These are phyloP conservation scores for Euura lappo DNA, from an alignment of 1,140 invertebrate genomes.

Conservation along the genomic window DNA sequence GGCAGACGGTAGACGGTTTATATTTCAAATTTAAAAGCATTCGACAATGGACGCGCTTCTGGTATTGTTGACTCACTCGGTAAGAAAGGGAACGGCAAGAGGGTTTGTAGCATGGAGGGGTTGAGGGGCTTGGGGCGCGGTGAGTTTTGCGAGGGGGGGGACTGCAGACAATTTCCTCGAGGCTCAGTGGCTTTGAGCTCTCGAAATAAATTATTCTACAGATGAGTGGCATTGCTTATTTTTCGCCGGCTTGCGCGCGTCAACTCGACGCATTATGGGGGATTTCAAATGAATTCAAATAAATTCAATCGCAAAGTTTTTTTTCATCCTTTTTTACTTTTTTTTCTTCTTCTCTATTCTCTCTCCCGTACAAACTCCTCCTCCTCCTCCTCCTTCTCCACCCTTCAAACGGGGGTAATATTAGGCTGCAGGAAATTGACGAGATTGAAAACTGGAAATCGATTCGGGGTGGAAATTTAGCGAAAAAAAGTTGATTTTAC, in stretches of 20 bases:
- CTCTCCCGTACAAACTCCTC: not conserved
- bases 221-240: constrained; percentile 34
- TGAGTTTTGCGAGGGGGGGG: constrained; percentile 30
- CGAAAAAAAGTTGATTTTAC: not conserved
- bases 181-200: constrained; percentile 33
- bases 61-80: constrained; percentile 53
- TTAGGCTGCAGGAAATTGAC: not conserved
- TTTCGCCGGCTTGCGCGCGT: constrained; percentile 18
- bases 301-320: constrained; percentile 1
- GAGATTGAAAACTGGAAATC: constrained; percentile 3
- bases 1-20: constrained; percentile 55
- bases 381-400: not conserved
- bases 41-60: constrained; percentile 55
- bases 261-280: not conserved
- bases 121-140: constrained; percentile 9
- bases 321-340: not conserved
- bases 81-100: constrained; percentile 23
- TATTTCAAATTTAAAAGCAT: constrained; percentile 62
- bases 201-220: constrained; percentile 38
- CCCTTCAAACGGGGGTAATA: not conserved
- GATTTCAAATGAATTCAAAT: constrained; percentile 3
- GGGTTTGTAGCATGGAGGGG: constrained; percentile 25
- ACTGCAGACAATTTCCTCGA: constrained; percentile 36
- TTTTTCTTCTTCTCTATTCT: not conserved
- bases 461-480: not conserved